Percentiles rank a stretch among this genome's conserved stretches.
Evolutionary conservation across 2,888 invertebrate genomes (phyloP).

Genomic region (Rhamnusium bicolor): DNA sequence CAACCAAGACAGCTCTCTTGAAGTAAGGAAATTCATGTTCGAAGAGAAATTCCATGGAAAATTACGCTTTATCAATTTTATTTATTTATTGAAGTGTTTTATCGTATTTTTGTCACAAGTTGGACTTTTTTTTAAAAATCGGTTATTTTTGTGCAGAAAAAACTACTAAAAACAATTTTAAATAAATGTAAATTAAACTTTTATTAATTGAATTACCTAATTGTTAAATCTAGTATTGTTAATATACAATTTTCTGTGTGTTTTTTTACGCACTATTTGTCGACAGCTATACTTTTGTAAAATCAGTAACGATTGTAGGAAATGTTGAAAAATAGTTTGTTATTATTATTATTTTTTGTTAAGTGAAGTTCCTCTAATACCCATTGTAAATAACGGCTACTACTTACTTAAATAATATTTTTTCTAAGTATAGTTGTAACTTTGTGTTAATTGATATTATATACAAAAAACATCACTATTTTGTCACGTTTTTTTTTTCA

Average conservation of each 20-base stretch:
- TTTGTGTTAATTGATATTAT: slow-evolving; percentile 49
- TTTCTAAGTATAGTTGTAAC: slow-evolving; percentile 47
- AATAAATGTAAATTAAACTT: slow-evolving; percentile 32
- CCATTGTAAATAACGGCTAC: slow-evolving; percentile 46
- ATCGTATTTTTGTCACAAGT: slow-evolving; percentile 45
- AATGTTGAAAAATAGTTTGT: slow-evolving; percentile 6
- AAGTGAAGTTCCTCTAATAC: slow-evolving; percentile 47
- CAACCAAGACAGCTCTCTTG: slow-evolving; percentile 45
- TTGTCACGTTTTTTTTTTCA: slow-evolving; percentile 43
- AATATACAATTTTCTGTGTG: slow-evolving; percentile 44
- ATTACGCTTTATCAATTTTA: slow-evolving; percentile 56
- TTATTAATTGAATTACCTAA: slow-evolving; percentile 48
- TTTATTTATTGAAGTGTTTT: slow-evolving; percentile 53
- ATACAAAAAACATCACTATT: slow-evolving; percentile 48
- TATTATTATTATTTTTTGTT: slow-evolving; percentile 26
- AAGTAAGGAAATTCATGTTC: slow-evolving; percentile 22
- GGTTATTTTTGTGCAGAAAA: slow-evolving; percentile 40
- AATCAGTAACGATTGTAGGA: slow-evolving; percentile 9
- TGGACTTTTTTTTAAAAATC: slow-evolving; percentile 42
- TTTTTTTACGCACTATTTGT: slow-evolving; percentile 42
- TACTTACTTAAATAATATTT: slow-evolving; percentile 44
- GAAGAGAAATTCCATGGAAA: slow-evolving; percentile 43
- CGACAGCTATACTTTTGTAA: slow-evolving; percentile 39
- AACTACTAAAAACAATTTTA: slow-evolving; percentile 32
- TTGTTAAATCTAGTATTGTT: slow-evolving; percentile 47